Evolutionary conservation across 2,888 invertebrate genomes (phyloP), one percentile per base, ranked within the genome.

Genomic region (Bedellia somnulentella): DNA sequence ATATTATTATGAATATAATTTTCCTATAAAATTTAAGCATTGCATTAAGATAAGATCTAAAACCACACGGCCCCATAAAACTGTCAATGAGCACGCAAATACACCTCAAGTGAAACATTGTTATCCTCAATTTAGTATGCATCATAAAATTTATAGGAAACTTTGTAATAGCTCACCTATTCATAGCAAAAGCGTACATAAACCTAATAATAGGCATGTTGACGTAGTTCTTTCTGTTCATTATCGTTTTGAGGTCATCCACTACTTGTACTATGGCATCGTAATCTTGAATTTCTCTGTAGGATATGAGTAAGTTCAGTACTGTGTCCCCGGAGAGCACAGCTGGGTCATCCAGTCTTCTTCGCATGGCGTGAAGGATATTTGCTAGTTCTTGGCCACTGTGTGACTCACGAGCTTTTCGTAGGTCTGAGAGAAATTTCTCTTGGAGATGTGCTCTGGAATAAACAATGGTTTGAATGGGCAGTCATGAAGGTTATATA

Each of bases 191-290:
- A 2, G 97, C 97, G 63, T 96, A 97, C 44, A 94, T 80, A 60
- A 91, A 93, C 58, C 89, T 84, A 50, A 99, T 94, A 39, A 92
- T 89, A 10, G 90, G 88, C 36, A 93, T 93, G 50, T 90, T 89
- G 16, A 92, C 84, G 56, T 90, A 91, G 57, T 90, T 90, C 52
- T 87, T 87, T 37, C 91, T 85, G 45, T 89, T 91, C 42, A 94
- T 93, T 37, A 97, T 84, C 2, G 90, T 88, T 53, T 87, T 86
- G 38, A 99, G 67, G 56, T 97, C 97, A 52, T 95, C 94, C 0
- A 98, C 93, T 24, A 99, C 79, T 45, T 92, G 90, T 12, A 99
- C 97, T 87, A 99, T 99, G 0, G 94, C 90, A 62, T 97, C 94
- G 52, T 97, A 97, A 56, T 95, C 95, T 80, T 93, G 93, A 41